phyloP scores from a whole-genome alignment of 2,797 vertebrate species.

The Sebastes goodei region DNA sequence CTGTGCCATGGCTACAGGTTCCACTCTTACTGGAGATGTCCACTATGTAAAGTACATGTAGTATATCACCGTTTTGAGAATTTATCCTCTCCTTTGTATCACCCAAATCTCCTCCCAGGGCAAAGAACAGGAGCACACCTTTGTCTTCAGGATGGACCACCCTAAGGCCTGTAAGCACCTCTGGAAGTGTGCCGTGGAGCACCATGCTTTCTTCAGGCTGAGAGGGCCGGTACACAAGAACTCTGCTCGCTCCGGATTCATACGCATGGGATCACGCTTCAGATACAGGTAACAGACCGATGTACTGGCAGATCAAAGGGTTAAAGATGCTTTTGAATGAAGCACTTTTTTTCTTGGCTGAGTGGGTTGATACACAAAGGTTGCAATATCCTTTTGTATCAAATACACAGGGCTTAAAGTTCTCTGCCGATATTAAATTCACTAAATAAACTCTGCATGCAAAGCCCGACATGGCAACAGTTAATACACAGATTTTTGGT shows the following conservation, averaged over 20 bases:
- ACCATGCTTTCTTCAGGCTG: slow-evolving; percentile 98
- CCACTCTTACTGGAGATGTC: not conserved
- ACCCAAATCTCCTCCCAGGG: slow-evolving; percentile 76
- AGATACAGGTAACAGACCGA: slow-evolving; percentile 89
- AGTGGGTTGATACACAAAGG: not conserved
- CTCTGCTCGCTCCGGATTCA: slow-evolving; percentile 89
- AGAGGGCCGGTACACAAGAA: slow-evolving; percentile 93
- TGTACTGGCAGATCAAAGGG: not conserved
- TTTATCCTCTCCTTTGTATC: not conserved
- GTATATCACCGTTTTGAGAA: not conserved
- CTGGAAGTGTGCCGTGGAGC: slow-evolving; percentile 99
- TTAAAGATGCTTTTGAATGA: not conserved
- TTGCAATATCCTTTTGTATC: not conserved
- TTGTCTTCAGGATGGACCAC: slow-evolving; percentile 97
- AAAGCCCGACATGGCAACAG: not conserved
- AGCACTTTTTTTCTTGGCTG: not conserved
- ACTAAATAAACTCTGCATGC: not conserved
- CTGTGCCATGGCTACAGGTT: too few relatives aligned
- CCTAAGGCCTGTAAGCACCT: slow-evolving; percentile 98
- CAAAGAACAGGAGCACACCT: slow-evolving; percentile 98
- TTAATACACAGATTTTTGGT: not conserved
- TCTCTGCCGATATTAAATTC: not conserved
- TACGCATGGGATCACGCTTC: slow-evolving; percentile 96
- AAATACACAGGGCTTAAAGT: not conserved
- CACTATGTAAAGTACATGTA: not conserved